phyloP scores from a whole-genome alignment of 2,113 vertebrate species.

The Saccopteryx leptura region DNA sequence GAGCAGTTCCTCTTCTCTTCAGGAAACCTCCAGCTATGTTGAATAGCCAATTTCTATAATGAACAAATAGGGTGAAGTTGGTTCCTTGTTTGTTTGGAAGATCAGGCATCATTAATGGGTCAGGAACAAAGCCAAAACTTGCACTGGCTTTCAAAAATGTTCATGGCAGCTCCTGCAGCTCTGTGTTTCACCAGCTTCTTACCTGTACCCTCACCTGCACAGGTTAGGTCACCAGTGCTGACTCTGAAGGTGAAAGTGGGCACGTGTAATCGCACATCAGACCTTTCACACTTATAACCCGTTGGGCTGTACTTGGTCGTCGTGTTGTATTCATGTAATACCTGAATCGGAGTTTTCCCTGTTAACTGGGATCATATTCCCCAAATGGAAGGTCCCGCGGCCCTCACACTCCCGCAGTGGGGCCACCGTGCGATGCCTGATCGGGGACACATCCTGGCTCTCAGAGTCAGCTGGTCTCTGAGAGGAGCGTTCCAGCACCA shows the following conservation, averaged over 20 bases:
- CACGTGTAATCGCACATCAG: neutral
- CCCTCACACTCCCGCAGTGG: neutral
- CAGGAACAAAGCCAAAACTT: neutral
- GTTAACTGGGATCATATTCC: neutral
- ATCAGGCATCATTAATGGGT: neutral
- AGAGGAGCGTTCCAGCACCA: neutral
- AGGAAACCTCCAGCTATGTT: conserved; percentile 93
- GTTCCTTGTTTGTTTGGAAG: neutral
- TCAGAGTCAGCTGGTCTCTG: neutral
- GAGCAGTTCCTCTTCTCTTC: conserved; percentile 92
- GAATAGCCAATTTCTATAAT: conserved; percentile 92
- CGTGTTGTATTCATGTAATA: neutral
- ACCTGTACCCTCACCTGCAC: neutral
- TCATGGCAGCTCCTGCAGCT: neutral
- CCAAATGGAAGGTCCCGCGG: neutral
- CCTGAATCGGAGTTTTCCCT: neutral
- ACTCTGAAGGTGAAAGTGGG: neutral
- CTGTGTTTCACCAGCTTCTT: neutral
- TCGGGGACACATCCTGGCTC: neutral
- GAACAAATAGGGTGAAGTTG: neutral
- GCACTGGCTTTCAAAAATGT: neutral
- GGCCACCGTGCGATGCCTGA: neutral
- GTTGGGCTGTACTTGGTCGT: neutral
- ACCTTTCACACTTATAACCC: neutral
- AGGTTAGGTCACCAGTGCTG: neutral